phyloP scores from a whole-genome alignment of 2,888 invertebrate genomes.

The Anoncus sp. region DNA sequence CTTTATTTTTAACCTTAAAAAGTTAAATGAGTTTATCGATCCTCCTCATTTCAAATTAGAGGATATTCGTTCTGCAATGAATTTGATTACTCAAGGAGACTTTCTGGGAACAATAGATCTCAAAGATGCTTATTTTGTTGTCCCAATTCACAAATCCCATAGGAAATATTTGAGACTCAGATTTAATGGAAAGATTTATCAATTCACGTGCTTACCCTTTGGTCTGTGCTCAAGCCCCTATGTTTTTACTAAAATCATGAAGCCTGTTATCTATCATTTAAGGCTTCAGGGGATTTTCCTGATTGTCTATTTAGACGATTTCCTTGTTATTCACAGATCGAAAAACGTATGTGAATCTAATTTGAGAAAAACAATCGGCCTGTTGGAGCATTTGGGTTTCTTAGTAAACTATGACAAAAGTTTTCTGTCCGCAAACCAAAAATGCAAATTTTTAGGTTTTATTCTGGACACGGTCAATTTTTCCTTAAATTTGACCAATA shows the following conservation, averaged over 20 bases:
- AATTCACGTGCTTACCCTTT: slow-evolving; percentile 8
- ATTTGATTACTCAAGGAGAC: background rate
- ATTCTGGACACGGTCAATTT: slow-evolving; percentile 25
- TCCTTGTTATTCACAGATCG: slow-evolving; percentile 5
- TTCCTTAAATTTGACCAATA: slow-evolving; percentile 16
- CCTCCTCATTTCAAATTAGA: slow-evolving; percentile 10
- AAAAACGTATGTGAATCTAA: background rate
- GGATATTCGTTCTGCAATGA: background rate
- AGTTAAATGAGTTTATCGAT: slow-evolving; percentile 1
- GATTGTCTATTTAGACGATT: slow-evolving; percentile 12
- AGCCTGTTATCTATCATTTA: background rate
- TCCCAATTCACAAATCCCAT: slow-evolving; percentile 1
- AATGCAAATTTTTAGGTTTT: slow-evolving; percentile 50
- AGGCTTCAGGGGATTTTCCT: background rate
- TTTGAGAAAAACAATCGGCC: background rate
- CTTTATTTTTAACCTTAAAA: slow-evolving; percentile 1
- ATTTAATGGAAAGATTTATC: background rate
- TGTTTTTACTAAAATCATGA: slow-evolving; percentile 9
- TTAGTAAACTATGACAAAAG: background rate
- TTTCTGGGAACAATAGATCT: background rate
- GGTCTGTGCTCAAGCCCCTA: background rate
- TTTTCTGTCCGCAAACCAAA: background rate
- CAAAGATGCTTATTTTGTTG: slow-evolving; percentile 8
- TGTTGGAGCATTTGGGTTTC: background rate
- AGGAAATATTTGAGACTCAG: slow-evolving; percentile 7